Evolutionary conservation across 2,888 invertebrate genomes (phyloP), one percentile per base, ranked within the genome.

Genomic region (Campoplex capitator): DNA sequence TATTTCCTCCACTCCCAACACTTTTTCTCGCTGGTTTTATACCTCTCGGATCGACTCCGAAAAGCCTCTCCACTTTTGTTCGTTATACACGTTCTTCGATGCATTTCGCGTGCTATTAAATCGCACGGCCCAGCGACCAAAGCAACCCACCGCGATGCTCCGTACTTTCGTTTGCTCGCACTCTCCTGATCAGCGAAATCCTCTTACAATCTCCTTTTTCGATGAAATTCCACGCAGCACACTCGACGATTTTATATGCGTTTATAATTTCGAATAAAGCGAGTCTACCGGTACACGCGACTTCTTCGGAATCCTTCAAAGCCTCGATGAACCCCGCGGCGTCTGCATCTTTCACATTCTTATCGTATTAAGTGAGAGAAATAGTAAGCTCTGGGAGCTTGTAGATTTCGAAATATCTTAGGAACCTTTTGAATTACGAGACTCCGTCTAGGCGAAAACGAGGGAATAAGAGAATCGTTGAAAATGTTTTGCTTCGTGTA

Each of bases 101-200:
- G 71, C 32, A 73, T 73, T 58, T 58, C 58, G 71, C 58, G 71
- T 54, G 62, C 48, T 48, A 62, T 71, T 38, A 73, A 62, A 80
- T 80, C 71, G 62, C 62, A 58, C 71, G 62, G n/a, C 23, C 23
- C 38, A 6, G 6, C 71, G 62, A 62, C 71, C 62, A 58, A 80
- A 80, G 16, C 58, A 71, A 6, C 38, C 11, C 58, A 71, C 68
- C 8, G 23, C 23, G 23, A 23, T 23, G 23, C 23, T 23, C 23
- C 23, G 28, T 38, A 75, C 75, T 18, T 67, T 76, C 58, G 70
- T 58, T 70, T 54, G 28, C 42, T n/a, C 42, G 23, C 28, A 78
- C 54, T 78, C 38, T n/a, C 11, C 48, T 3, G 6, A 28, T 51
- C 45, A 18, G 51, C 16, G 4, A 35, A n/a, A 35, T 28, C 35